Percentiles rank a stretch among this genome's conserved stretches.
Conservation (phyloP, 2,797 vertebrate species). For the Rachycentron canadum region DNA sequence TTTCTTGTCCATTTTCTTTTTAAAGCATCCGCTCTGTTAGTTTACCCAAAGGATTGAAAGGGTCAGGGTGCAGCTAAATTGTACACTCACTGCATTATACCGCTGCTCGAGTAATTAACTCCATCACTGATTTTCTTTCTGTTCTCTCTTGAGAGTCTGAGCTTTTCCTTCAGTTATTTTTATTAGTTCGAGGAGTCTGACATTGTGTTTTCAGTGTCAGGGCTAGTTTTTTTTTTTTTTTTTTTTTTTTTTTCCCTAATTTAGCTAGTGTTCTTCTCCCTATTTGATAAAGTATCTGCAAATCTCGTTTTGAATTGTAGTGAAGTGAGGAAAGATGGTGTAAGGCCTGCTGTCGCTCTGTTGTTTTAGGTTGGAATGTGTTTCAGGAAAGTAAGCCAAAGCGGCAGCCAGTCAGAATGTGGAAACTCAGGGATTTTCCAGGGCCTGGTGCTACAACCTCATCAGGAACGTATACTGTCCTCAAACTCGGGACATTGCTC, state of each 20-base stretch:
- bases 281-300: slow-evolving; percentile 24
- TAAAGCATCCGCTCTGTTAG: neutral
- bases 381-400: slow-evolving; percentile 43
- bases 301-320: slow-evolving; percentile 12
- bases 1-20: neutral
- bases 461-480: slow-evolving; percentile 63
- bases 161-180: neutral
- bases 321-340: slow-evolving; percentile 36
- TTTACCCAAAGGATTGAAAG: neutral
- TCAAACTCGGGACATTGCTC: slow-evolving; percentile 58
- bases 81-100: neutral
- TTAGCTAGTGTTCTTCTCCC: slow-evolving; percentile 2
- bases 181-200: neutral
- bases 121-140: neutral
- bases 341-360: slow-evolving; percentile 23
- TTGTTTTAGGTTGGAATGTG: slow-evolving; percentile 46
- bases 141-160: neutral
- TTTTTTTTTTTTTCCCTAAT: neutral
- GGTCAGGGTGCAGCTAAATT: neutral
- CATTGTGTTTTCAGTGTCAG: slow-evolving; percentile 1
- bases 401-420: slow-evolving; percentile 58
- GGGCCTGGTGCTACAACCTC: slow-evolving; percentile 62
- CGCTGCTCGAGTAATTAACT: slow-evolving; percentile 1
- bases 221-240: neutral
- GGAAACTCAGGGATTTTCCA: slow-evolving; percentile 87